A percentile compares a stretch with the other conserved stretches of the same genome.
Conservation (phyloP, 2,888 invertebrate genomes). For the Monoplex corrugatus region DNA sequence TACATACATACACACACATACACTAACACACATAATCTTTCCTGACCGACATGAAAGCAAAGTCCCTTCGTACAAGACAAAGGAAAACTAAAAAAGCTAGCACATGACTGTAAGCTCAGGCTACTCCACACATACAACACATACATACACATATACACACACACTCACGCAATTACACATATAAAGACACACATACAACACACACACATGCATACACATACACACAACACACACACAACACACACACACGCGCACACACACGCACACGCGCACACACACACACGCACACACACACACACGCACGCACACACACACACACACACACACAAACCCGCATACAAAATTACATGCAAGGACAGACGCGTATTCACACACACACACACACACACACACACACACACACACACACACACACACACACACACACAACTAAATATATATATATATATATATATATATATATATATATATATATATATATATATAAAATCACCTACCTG, state of each 20-base stretch:
- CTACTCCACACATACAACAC: not conserved
- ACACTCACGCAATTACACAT: not conserved
- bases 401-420: not conserved
- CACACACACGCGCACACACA: constrained; percentile 21
- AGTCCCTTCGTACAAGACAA: no score
- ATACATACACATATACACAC: not conserved
- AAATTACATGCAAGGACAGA: not conserved
- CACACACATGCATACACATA: constrained; percentile 3
- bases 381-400: not conserved
- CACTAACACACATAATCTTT: not conserved
- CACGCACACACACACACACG: not conserved
- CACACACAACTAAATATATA: not conserved
- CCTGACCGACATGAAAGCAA: no score
- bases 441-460: not conserved
- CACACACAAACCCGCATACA: no score
- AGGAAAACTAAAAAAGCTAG: no score
- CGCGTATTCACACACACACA: constrained; percentile 1
- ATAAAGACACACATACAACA: not conserved
- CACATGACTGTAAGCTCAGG: no score
- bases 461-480: not conserved
- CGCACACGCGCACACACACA: constrained; percentile 16
- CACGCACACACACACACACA: not conserved
- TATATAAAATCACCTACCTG: constrained; percentile 56
- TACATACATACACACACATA: not conserved
- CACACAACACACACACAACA: not conserved